Conservation (phyloP, 2,113 vertebrate species). For the Chinchilla lanigera region DNA sequence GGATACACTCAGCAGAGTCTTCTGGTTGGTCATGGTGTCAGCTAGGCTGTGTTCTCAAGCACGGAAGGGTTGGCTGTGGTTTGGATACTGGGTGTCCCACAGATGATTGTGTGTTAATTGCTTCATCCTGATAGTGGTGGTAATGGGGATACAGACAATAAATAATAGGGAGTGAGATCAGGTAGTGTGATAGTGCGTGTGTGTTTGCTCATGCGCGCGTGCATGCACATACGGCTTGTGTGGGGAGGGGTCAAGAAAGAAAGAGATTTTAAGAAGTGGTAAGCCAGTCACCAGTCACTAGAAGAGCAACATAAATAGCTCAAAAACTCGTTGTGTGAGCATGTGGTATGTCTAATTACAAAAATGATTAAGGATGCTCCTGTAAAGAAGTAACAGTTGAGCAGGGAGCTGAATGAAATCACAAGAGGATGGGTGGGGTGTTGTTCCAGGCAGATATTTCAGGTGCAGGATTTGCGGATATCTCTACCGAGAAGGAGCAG, state of each 20-base stretch:
- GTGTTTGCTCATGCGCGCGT: background rate
- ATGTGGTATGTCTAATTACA: background rate
- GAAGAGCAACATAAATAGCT: background rate
- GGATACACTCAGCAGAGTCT: background rate
- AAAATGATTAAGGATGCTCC: background rate
- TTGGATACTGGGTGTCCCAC: no score
- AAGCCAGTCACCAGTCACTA: background rate
- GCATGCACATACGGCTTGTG: background rate
- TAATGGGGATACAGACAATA: background rate
- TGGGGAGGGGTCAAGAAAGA: background rate
- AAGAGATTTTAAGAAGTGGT: background rate
- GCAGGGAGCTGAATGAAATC: background rate
- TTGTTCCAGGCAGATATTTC: background rate
- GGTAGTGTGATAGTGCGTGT: background rate
- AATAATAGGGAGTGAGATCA: background rate
- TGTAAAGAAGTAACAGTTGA: background rate
- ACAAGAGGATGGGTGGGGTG: background rate
- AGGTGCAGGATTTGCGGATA: background rate
- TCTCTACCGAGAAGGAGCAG: background rate
- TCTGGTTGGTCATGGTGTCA: no score
- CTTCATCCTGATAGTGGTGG: background rate
- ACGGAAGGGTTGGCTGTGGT: fast-evolving
- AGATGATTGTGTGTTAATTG: fast-evolving
- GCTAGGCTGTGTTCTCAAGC: background rate
- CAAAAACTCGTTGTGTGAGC: background rate